Percentiles rank a stretch among this genome's conserved stretches.
These are phyloP conservation scores for Odontocerum albicorne DNA, from an alignment of 2,888 invertebrate species.

Conservation along the genomic window DNA sequence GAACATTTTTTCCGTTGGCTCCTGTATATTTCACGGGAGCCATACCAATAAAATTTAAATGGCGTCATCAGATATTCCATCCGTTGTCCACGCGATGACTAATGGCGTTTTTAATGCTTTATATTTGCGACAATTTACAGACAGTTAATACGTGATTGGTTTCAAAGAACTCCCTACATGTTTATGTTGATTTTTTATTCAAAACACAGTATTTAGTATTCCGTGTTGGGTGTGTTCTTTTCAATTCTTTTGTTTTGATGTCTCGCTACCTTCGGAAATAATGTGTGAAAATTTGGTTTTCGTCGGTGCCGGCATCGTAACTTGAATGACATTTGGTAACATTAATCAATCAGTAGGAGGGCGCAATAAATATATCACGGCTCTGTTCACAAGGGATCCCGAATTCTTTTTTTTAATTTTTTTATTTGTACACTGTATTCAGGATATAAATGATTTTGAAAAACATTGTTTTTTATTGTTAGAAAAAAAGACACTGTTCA, in stretches of 20 bases:
- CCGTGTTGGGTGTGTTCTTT: not conserved
- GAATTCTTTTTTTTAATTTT: too few species aligned
- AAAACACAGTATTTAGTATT: not conserved
- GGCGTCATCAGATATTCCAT: slow-evolving; percentile 14
- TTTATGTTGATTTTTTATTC: slow-evolving; percentile 1
- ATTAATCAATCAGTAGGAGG: too few species aligned
- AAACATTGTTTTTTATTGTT: too few species aligned
- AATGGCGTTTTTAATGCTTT: slow-evolving; percentile 31
- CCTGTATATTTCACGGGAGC: slow-evolving; percentile 7
- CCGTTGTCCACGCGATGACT: slow-evolving; percentile 25
- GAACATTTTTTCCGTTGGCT: slow-evolving; percentile 18
- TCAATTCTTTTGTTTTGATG: not conserved
- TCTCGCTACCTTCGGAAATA: not conserved
- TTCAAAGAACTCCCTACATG: slow-evolving; percentile 3
- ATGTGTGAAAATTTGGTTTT: slow-evolving; percentile 2
- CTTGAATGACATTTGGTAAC: too few species aligned
- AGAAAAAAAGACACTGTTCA: too few species aligned
- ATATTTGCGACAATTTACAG: slow-evolving; percentile 35
- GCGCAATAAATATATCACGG: too few species aligned
- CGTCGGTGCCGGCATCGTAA: too few species aligned
- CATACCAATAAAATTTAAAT: slow-evolving; percentile 20
- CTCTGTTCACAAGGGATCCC: too few species aligned
- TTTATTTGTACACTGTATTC: too few species aligned
- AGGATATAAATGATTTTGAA: too few species aligned
- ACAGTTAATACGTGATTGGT: slow-evolving; percentile 28